Conservation (phyloP, 2,113 vertebrate genomes). For the Neomonachus schauinslandi region DNA sequence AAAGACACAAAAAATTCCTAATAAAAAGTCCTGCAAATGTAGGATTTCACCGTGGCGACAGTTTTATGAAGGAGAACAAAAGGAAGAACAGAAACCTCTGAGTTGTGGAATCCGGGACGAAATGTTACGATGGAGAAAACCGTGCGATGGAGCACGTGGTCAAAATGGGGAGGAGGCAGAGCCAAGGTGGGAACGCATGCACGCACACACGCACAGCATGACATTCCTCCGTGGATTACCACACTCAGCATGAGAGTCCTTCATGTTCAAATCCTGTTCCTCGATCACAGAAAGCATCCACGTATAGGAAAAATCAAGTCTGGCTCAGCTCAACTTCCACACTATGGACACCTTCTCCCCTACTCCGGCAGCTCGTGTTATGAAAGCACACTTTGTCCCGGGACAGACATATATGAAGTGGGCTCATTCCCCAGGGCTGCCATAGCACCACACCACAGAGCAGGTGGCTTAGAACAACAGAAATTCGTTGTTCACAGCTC, state of each 20-base stretch:
- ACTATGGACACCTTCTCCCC: fast-evolving
- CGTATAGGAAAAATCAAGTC: fast-evolving
- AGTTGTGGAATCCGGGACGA: not conserved
- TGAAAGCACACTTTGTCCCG: fast-evolving
- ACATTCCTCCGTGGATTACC: not conserved
- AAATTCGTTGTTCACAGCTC: fast-evolving
- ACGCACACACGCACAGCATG: fast-evolving
- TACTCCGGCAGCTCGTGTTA: fast-evolving
- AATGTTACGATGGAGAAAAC: not conserved
- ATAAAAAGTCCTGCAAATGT: not conserved
- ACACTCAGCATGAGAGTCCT: fast-evolving
- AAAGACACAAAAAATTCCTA: not conserved
- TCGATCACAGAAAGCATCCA: too few relatives aligned
- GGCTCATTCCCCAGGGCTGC: fast-evolving
- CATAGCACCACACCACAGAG: not conserved
- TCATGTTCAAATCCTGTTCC: fast-evolving
- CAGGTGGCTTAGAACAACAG: not conserved
- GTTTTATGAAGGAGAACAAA: not conserved
- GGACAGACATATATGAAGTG: fast-evolving
- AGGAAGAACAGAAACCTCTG: not conserved
- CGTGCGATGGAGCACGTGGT: fast-evolving
- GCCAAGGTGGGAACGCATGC: fast-evolving
- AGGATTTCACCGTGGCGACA: not conserved
- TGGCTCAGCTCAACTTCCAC: not conserved
- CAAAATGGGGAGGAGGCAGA: not conserved